Conservation (phyloP, 2,113 vertebrate genomes). For the Hydrochoerus hydrochaeris region DNA sequence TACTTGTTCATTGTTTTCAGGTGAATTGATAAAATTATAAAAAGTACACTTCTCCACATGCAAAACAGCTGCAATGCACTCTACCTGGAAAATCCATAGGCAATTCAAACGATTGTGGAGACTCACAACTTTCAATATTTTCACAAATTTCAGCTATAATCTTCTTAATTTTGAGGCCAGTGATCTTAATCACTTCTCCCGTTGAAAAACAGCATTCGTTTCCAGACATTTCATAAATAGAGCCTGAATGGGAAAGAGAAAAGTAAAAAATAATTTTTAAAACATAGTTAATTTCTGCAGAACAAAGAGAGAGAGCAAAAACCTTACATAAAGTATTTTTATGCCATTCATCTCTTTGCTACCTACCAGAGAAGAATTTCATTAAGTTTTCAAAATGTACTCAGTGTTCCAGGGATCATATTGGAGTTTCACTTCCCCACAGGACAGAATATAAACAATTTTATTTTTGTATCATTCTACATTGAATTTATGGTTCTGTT, state of each 20-base stretch:
- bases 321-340: neutral
- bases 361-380: slow-evolving; percentile 50
- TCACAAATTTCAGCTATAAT: slow-evolving; percentile 86
- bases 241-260: slow-evolving; percentile 82
- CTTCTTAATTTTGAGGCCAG: slow-evolving; percentile 89
- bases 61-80: slow-evolving; percentile 22
- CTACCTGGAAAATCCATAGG: slow-evolving; percentile 91
- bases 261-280: slow-evolving; percentile 56
- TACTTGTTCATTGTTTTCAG: neutral
- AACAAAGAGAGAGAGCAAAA: slow-evolving; percentile 7
- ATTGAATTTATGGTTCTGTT: slow-evolving; percentile 43
- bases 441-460: slow-evolving; percentile 40
- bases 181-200: slow-evolving; percentile 92
- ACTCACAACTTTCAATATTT: slow-evolving; percentile 68
- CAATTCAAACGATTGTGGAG: slow-evolving; percentile 84
- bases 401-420: neutral
- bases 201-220: slow-evolving; percentile 90
- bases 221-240: slow-evolving; percentile 90
- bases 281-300: slow-evolving; percentile 27
- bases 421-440: slow-evolving; percentile 44
- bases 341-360: neutral
- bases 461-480: slow-evolving; percentile 47
- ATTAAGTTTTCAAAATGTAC: slow-evolving; percentile 51
- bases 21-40: neutral
- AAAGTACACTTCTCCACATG: neutral